phyloP scores from a whole-genome alignment of 64 coral and sea anemone species.

The Montipora efflorescens region DNA sequence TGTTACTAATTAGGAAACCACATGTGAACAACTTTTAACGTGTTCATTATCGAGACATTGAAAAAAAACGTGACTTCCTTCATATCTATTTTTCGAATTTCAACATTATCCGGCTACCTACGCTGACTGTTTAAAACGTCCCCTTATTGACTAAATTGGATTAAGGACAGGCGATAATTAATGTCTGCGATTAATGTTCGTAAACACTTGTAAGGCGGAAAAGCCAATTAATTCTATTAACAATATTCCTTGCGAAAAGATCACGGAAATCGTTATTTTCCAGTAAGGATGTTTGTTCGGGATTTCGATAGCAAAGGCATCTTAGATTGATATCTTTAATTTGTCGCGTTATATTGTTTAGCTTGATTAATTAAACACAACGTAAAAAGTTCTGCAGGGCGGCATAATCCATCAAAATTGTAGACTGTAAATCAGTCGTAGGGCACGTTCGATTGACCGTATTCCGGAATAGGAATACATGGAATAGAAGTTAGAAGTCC shows the following conservation, averaged over 20 bases:
- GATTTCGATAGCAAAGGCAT: no score
- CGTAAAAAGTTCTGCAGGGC: no score
- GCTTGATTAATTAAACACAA: no score
- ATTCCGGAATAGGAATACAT: no score
- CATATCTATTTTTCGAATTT: background rate
- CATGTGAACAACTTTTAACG: background rate
- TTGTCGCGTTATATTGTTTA: no score
- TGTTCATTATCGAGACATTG: no score
- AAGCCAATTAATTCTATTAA: background rate
- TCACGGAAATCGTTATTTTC: background rate
- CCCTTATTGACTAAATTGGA: background rate
- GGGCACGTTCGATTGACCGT: no score
- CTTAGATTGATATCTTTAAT: no score
- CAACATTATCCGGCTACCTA: background rate
- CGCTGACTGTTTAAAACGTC: background rate
- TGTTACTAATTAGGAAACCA: background rate
- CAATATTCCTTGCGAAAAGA: background rate
- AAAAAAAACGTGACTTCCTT: background rate
- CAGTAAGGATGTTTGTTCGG: background rate
- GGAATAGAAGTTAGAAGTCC: no score
- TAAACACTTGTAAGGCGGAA: conserved; percentile 6
- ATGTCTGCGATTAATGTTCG: background rate
- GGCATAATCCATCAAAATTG: no score
- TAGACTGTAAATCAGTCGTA: no score
- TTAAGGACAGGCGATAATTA: background rate